These are phyloP conservation scores for Lerema accius DNA, from an alignment of 1,140 invertebrate species.

Conservation along the genomic window DNA sequence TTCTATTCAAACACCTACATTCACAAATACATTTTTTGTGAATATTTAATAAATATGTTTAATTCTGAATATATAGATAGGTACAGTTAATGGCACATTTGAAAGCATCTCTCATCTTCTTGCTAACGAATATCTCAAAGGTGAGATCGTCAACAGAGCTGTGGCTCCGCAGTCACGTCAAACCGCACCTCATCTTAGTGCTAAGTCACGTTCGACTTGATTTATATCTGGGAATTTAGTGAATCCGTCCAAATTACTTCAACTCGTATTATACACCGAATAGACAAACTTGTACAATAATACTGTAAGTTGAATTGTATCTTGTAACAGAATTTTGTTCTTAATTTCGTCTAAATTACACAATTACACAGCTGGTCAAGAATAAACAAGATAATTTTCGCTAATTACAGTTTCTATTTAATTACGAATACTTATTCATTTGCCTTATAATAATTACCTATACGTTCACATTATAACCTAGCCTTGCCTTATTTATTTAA, in stretches of 20 bases:
- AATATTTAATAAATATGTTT: no score
- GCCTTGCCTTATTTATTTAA: no score
- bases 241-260: conserved; percentile 2
- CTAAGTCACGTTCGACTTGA: conserved; percentile 2
- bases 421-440: no score
- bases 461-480: no score
- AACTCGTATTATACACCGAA: background rate
- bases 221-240: conserved; percentile 4
- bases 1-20: no score
- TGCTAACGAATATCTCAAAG: background rate
- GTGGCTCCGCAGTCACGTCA: conserved; percentile 3
- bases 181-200: background rate
- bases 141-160: background rate
- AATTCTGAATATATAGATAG: no score
- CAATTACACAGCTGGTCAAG: no score
- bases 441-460: no score
- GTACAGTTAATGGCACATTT: background rate
- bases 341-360: background rate
- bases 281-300: background rate
- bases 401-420: no score
- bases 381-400: no score
- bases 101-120: background rate
- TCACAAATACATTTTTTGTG: no score
- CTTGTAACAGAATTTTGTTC: background rate
- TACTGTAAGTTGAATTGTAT: background rate